Base-by-base conservation (phyloP, 2,797 vertebrate species). In the Erpetoichthys calabaricus region DNA sequence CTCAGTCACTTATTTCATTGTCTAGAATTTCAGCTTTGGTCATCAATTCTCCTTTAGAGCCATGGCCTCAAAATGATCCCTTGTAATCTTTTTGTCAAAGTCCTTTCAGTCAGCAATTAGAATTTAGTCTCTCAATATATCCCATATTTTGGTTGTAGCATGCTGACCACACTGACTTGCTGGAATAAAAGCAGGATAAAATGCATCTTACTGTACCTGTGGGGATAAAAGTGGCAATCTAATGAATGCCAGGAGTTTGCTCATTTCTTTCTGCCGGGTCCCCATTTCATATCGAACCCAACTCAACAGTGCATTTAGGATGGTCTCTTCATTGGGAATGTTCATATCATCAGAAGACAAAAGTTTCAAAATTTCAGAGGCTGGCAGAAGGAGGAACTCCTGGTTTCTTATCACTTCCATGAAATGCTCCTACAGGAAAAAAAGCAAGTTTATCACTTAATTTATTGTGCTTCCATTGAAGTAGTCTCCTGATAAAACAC, bases 261-360 rank as follows among this genome's bases (percentile, higher is more conserved):
- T 88, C 41, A 98, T 88, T 65, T 92, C 89, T 57, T 75, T 81
- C 50, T 86, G 88, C 53, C 94, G 88, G 52, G 76, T 72, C 45
- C 77, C 63, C 45, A 77, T 53, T 57, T 99, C 91, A 42, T 98
- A 90, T 56, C 75, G 76, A 57, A 98, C 91, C 96, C 96, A 99
- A 0, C 88, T 89, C n/a, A 98, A 83, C 56, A 99, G 79, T 8
- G 94, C 91, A 25, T 87, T 90, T 51, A 97, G 75, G 62, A 98
- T 89, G 0, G 93, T 98, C 78, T 99, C 96, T 72, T 99, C 96
- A 8, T 91, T 89, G 3, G 94, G 91, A 66, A 98, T 92, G 50
- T 97, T 97, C 84, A 98, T 90, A 64, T 99, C 94, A 61, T 99
- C 96, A n/a, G 93, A 98, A 41, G 79, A 86, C 71, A 99, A 81